These are phyloP conservation scores for Crenuchus spilurus DNA, from an alignment of 2,797 vertebrate species.

Conservation along the genomic window DNA sequence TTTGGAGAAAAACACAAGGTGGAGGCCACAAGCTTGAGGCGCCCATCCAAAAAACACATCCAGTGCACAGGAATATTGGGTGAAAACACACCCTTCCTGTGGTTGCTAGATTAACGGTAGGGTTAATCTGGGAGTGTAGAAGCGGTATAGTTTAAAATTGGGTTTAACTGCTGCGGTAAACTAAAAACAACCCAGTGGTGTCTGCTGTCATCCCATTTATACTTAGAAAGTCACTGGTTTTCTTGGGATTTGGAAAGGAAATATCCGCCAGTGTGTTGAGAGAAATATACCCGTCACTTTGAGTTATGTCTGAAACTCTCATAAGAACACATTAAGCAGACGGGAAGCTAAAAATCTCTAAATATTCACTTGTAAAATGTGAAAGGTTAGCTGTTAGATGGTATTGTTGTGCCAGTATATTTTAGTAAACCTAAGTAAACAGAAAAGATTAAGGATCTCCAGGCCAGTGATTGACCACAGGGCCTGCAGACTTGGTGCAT, in stretches of 20 bases:
- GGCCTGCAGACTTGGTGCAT: no score
- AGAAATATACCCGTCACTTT: slow-evolving; percentile 43
- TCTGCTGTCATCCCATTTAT: slow-evolving; percentile 51
- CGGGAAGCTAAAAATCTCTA: slow-evolving; percentile 1
- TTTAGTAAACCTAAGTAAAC: no score
- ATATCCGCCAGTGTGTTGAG: slow-evolving; percentile 47
- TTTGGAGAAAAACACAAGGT: slow-evolving; percentile 33
- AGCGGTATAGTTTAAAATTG: slow-evolving; percentile 70
- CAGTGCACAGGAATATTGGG: slow-evolving; percentile 67
- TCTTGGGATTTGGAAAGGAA: slow-evolving; percentile 49
- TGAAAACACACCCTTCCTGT: slow-evolving; percentile 77
- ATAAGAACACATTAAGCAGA: slow-evolving; percentile 15
- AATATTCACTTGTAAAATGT: slow-evolving; percentile 40
- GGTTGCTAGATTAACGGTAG: slow-evolving; percentile 61
- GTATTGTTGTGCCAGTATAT: no score
- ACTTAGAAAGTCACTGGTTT: slow-evolving; percentile 60
- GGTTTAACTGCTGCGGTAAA: slow-evolving; percentile 61
- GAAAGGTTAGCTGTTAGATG: neutral
- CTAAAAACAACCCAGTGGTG: slow-evolving; percentile 64
- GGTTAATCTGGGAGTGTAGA: slow-evolving; percentile 68
- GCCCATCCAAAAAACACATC: slow-evolving; percentile 56
- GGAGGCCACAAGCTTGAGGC: slow-evolving; percentile 54
- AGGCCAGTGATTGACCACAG: no score
- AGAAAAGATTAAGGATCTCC: no score
- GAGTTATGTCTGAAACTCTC: neutral